These are phyloP conservation scores for Hypsibius dujardini DNA, from an alignment of 1,140 invertebrate species.

Conservation along the genomic window DNA sequence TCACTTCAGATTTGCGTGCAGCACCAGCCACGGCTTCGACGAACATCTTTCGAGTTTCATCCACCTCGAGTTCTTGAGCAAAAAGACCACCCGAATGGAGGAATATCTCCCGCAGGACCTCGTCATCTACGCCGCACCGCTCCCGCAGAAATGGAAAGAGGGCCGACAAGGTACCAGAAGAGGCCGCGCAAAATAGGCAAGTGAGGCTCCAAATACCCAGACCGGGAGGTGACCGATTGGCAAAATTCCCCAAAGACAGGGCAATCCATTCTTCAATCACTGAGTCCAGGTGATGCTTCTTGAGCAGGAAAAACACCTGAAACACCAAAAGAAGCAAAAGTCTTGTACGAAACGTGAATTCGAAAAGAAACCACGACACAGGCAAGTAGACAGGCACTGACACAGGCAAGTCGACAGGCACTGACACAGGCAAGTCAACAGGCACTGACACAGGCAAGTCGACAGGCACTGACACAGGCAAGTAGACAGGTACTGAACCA, in stretches of 20 bases:
- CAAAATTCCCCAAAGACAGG: constrained; percentile 65
- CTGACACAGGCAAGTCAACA: neutral
- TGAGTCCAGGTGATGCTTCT: neutral
- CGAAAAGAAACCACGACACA: neutral
- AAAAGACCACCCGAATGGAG: too few relatives aligned
- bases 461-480: too few relatives aligned
- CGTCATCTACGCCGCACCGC: neutral
- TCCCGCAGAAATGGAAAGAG: neutral
- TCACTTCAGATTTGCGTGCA: too few relatives aligned
- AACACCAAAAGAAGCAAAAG: too few relatives aligned
- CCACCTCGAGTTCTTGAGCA: too few relatives aligned
- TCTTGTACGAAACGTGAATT: too few relatives aligned
- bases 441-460: too few relatives aligned
- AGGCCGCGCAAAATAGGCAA: constrained; percentile 67
- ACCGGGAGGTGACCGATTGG: constrained; percentile 52
- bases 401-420: neutral
- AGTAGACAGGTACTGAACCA: too few relatives aligned
- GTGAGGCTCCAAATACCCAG: constrained; percentile 67
- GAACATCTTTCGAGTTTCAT: too few relatives aligned
- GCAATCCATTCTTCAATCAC: constrained; percentile 72
- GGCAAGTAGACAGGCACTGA: neutral
- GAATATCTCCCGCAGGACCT: neutral
- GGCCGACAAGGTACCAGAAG: constrained; percentile 41
- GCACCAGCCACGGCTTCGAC: too few relatives aligned
- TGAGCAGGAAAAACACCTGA: neutral